Percentiles rank a stretch among this genome's conserved stretches.
Evolutionary conservation across 2,797 vertebrate species (phyloP).

Genomic region (Borostomias antarcticus): DNA sequence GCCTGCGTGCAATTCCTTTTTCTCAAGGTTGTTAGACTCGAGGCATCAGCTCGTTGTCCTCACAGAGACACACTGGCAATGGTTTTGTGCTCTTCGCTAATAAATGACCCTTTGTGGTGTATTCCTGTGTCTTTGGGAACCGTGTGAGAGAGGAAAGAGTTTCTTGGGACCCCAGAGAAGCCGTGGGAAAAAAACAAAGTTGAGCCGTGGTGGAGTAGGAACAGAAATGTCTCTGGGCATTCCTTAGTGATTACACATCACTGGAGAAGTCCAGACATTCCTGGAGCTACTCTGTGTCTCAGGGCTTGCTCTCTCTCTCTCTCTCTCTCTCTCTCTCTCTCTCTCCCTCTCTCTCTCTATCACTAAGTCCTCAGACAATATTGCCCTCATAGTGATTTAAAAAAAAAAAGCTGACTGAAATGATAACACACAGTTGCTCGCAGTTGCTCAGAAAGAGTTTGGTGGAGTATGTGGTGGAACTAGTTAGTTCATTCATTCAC

Average conservation of each 20-base stretch:
- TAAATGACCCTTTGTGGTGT: constrained; percentile 68
- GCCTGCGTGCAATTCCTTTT: background rate
- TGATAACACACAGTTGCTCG: background rate
- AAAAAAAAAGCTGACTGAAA: background rate
- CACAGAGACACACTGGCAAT: constrained; percentile 51
- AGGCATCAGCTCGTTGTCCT: constrained; percentile 48
- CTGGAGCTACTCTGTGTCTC: constrained; percentile 64
- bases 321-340: too few species aligned
- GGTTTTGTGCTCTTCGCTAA: constrained; percentile 56
- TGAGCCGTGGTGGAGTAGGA: constrained; percentile 74
- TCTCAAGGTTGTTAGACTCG: constrained; percentile 41
- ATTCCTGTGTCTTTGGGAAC: constrained; percentile 63
- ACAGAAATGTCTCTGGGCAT: constrained; percentile 81
- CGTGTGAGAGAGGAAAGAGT: constrained; percentile 61
- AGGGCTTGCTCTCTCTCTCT: constrained; percentile 32
- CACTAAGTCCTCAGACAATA: background rate
- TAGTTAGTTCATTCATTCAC: background rate
- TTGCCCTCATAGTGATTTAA: too few species aligned
- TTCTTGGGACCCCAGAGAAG: constrained; percentile 72
- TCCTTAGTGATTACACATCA: constrained; percentile 83
- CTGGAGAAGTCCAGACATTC: constrained; percentile 81
- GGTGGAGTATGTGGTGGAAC: background rate
- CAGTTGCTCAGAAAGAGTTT: background rate
- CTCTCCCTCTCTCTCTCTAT: background rate
- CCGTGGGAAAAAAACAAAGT: constrained; percentile 78